Evolutionary conservation across 2,888 invertebrate species (phyloP).

Genomic region (Abscondita cerata): DNA sequence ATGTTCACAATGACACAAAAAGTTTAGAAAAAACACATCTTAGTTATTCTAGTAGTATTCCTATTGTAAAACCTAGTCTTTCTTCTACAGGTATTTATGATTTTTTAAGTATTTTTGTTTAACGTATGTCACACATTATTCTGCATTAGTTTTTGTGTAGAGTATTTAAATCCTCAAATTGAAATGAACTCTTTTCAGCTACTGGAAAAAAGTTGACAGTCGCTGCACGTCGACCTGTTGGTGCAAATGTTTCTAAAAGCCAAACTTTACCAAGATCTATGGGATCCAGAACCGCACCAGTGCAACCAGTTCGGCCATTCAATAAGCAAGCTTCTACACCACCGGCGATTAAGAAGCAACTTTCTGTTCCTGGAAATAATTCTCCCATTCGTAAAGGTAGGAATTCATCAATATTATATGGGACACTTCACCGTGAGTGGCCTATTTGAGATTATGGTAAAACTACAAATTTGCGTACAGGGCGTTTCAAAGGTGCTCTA

Average conservation of each 20-base stretch:
- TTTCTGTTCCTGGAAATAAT: slow-evolving; percentile 67
- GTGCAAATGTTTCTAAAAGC: slow-evolving; percentile 76
- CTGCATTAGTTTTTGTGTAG: too few species aligned
- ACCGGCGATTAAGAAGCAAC: slow-evolving; percentile 84
- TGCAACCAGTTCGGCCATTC: slow-evolving; percentile 62
- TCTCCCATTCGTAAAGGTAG: slow-evolving; percentile 68
- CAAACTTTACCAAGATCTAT: slow-evolving; percentile 87
- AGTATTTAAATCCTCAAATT: too few species aligned
- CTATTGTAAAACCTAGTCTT: slow-evolving; percentile 53
- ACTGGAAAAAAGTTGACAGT: slow-evolving; percentile 82
- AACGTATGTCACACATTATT: too few species aligned
- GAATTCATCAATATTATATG: neutral
- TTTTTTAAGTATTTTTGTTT: too few species aligned
- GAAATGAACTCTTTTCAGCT: too few species aligned
- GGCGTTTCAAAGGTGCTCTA: too few species aligned
- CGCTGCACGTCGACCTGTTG: slow-evolving; percentile 72
- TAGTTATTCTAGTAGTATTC: slow-evolving; percentile 54
- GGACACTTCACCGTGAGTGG: too few species aligned
- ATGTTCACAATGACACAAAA: slow-evolving; percentile 48
- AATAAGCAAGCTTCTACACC: slow-evolving; percentile 81
- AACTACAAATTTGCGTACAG: too few species aligned
- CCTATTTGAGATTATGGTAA: too few species aligned
- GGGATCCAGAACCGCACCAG: slow-evolving; percentile 67
- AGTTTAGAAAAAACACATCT: slow-evolving; percentile 45
- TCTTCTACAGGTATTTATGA: slow-evolving; percentile 53